Base-by-base conservation (phyloP, 2,797 vertebrate species). In the Helicolenus hilgendorfi region DNA sequence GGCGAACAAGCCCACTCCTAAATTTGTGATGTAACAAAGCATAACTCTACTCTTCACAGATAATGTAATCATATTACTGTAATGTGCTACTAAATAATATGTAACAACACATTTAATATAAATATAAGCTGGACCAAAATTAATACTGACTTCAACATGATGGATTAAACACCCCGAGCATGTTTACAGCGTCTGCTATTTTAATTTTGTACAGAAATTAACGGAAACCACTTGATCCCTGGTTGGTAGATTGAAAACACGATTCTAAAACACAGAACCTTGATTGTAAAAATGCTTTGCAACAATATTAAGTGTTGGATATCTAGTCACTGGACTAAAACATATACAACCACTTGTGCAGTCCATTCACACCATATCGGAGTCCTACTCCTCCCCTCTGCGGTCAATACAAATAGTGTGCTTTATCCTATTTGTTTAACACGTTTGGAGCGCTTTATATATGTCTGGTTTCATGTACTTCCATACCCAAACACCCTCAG, bases 351-450 rank as follows among this genome's bases (percentile, higher is more conserved):
- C 7, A 6, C 11, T 22, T 8, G 8, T 26, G 14, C 14, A 27
- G 11, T 31, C n/a, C 8, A 26, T 38, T 41, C 24, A 69, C 56
- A 69, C 36, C 20, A 18, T 29, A 67, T 14, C 33, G 22, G 29
- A 71, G 78, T 38, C n/a, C 38, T 70, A 11, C 60, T 45, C 58
- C 31, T 67, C 18, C 53, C 64, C 35, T 72, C 56, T 73, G 24
- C 2, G 55, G 63, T 81, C 69, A 82, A 56, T 80, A 85, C 72
- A 91, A 72, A 83, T 15, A 49, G 33, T 84, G 13, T 78, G 27
- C 29, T 75, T 86, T 77, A 81, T 60, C 78, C 56, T 82, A 56
- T 68, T 90, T 95, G 85, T 92, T 91, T 77, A 79, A 79, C 89
- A 88, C 83, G 64, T 81, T 90, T 89, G 33, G 71, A 82, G 70